Percentiles rank a stretch among this genome's conserved stretches.
Evolutionary conservation across 2,797 vertebrate species (phyloP).

Genomic region (Ara ararauna): DNA sequence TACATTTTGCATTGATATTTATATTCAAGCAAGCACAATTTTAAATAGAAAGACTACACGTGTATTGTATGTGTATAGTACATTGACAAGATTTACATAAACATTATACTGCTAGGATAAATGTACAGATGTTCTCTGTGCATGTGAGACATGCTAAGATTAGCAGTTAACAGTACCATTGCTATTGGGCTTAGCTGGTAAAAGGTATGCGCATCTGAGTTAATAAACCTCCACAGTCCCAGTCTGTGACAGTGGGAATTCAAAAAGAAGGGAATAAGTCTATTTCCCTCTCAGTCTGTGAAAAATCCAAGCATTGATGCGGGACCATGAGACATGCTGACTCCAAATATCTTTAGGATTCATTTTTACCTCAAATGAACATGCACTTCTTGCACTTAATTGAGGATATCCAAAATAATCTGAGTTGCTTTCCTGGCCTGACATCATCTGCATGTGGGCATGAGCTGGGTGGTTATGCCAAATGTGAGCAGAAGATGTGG

Average conservation of each 20-base stretch:
- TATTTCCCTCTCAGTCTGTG: background rate
- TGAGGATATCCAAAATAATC: background rate
- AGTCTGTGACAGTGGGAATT: background rate
- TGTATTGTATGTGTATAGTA: conserved; percentile 55
- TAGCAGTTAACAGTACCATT: background rate
- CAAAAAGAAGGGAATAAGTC: background rate
- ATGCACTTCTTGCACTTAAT: background rate
- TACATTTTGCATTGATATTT: conserved; percentile 65
- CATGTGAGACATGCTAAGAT: conserved; percentile 35
- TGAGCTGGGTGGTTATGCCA: background rate
- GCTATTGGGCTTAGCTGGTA: background rate
- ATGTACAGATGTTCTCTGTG: conserved; percentile 26
- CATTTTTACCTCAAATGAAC: background rate
- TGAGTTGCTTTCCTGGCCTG: background rate
- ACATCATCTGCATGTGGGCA: fast-evolving
- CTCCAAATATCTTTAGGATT: background rate
- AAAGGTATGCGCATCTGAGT: background rate
- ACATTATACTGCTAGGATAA: conserved; percentile 21
- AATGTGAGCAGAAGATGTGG: background rate
- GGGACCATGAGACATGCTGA: background rate
- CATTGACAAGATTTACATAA: conserved; percentile 57
- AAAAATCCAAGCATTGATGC: background rate
- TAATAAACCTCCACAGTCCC: background rate
- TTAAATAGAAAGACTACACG: conserved; percentile 56
- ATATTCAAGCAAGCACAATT: conserved; percentile 40